Percentiles rank a stretch among this genome's conserved stretches.
phyloP scores from a whole-genome alignment of 2,113 vertebrate genomes.

The Lampris incognitus region DNA sequence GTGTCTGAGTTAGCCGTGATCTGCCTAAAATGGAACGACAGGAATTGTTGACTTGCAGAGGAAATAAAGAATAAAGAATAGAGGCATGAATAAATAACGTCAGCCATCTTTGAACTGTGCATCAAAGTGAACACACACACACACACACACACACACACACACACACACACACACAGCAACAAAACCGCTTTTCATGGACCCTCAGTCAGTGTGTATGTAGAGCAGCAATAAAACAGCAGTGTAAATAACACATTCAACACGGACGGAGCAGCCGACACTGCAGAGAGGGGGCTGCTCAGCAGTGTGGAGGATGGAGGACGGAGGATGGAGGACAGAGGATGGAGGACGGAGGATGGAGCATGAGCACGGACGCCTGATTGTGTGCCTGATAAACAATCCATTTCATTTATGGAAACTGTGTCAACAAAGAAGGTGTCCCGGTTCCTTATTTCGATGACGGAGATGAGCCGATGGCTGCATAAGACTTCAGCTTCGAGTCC shows the following conservation, averaged over 20 bases:
- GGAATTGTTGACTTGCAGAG: slow-evolving; percentile 68
- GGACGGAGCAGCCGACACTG: slow-evolving; percentile 47
- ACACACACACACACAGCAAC: slow-evolving; percentile 44
- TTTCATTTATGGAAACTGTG: no score
- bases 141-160: slow-evolving; percentile 38
- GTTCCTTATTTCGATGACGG: no score
- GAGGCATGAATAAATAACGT: slow-evolving; percentile 82
- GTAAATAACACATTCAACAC: slow-evolving; percentile 42
- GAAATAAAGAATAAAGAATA: slow-evolving; percentile 78
- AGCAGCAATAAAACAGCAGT: slow-evolving; percentile 49
- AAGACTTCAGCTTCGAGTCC: no score
- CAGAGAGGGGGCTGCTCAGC: no score
- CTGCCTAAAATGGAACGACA: slow-evolving; percentile 71
- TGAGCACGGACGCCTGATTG: no score
- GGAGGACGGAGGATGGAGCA: no score
- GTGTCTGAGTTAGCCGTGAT: slow-evolving; percentile 55
- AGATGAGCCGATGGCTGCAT: no score
- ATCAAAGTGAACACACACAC: slow-evolving; percentile 76
- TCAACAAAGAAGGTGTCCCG: no score
- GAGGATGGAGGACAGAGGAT: no score
- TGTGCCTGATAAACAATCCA: no score
- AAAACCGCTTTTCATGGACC: slow-evolving; percentile 23
- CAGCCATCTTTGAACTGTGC: slow-evolving; percentile 78
- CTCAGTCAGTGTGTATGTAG: slow-evolving; percentile 50
- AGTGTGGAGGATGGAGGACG: no score